phyloP scores from a whole-genome alignment of 2,888 invertebrate species.

The Acrobasis consociella region DNA sequence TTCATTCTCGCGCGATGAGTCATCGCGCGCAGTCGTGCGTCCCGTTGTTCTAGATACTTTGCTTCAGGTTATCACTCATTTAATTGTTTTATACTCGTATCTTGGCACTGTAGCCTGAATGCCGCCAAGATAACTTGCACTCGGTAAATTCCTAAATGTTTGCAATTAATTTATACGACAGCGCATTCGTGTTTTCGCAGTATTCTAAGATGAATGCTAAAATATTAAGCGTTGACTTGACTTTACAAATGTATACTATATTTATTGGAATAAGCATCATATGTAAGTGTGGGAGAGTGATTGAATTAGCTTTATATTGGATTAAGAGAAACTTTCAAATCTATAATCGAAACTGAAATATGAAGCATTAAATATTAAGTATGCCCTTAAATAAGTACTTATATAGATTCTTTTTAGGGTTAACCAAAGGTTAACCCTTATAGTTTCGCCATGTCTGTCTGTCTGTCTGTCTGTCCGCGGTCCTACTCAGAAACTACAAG shows the following conservation, averaged over 20 bases:
- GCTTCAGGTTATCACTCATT: conserved; percentile 25
- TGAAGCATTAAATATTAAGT: too few relatives aligned
- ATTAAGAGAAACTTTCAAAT: too few relatives aligned
- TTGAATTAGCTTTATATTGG: too few relatives aligned
- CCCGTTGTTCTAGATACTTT: conserved; percentile 17
- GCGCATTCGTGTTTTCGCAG: neutral
- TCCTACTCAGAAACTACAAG: too few relatives aligned
- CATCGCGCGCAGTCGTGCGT: conserved; percentile 18
- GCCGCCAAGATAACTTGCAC: conserved; percentile 14
- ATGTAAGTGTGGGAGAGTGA: too few relatives aligned
- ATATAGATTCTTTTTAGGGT: too few relatives aligned
- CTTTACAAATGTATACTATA: neutral
- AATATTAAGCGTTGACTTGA: neutral
- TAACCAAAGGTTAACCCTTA: too few relatives aligned
- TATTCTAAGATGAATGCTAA: neutral
- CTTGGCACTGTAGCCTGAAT: conserved; percentile 13
- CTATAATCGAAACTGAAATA: too few relatives aligned
- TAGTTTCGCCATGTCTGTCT: too few relatives aligned
- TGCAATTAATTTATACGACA: conserved; percentile 15
- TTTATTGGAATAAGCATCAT: neutral
- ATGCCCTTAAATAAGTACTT: too few relatives aligned
- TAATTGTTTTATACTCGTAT: conserved; percentile 24
- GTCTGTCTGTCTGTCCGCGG: too few relatives aligned
- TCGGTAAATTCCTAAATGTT: conserved; percentile 14
- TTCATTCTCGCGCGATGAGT: conserved; percentile 27